Conservation (phyloP, 2,797 vertebrate genomes). For the Neomorphus geoffroyi region DNA sequence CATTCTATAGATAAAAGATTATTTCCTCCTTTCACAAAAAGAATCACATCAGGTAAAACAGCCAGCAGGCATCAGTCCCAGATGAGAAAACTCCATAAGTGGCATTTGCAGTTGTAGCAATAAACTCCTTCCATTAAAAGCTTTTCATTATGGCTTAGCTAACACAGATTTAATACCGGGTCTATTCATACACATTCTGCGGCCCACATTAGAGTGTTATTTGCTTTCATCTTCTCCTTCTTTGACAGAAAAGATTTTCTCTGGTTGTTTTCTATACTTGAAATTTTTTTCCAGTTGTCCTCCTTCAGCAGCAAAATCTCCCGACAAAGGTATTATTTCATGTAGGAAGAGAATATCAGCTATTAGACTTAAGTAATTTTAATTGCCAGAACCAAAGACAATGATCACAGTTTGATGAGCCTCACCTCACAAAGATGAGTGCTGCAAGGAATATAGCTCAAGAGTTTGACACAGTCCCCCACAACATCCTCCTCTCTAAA, state of each 20-base stretch:
- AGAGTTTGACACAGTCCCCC: too few relatives aligned
- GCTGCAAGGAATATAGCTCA: not conserved
- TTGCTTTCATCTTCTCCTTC: not conserved
- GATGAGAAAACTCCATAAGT: not conserved
- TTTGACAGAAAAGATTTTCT: not conserved
- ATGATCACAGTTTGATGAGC: not conserved
- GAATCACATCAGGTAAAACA: not conserved
- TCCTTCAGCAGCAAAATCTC: not conserved
- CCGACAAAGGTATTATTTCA: not conserved
- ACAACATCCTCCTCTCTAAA: too few relatives aligned
- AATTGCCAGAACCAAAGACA: not conserved
- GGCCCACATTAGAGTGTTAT: not conserved
- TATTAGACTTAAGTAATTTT: not conserved
- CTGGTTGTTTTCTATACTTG: not conserved
- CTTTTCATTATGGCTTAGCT: not conserved
- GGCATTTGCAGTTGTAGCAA: not conserved
- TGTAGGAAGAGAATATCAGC: not conserved
- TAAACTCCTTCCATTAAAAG: not conserved
- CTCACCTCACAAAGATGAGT: not conserved
- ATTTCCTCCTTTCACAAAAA: not conserved
- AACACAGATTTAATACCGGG: not conserved
- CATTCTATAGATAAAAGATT: not conserved
- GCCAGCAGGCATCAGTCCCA: not conserved
- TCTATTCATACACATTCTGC: not conserved
- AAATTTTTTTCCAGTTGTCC: not conserved